Evolutionary conservation across 2,113 vertebrate genomes (phyloP), one percentile per base, ranked within the genome.

Genomic region (Rousettus leschenaultii): DNA sequence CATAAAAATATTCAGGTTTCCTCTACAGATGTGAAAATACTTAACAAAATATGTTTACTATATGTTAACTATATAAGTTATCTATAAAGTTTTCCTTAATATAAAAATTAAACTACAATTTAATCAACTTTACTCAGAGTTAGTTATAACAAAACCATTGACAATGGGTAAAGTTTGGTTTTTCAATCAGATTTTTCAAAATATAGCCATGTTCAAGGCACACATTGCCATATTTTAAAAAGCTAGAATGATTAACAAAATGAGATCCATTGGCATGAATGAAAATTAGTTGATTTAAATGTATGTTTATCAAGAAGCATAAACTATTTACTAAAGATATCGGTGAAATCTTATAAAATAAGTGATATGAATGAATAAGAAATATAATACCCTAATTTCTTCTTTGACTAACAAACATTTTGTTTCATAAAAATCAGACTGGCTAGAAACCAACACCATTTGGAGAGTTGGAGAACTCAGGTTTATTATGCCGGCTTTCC

Each of bases 261-360:
- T 77, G 33, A 94, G 12, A 30, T 53, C 15, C 53, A 75, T 2
- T 87, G 53, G n/a, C n/a, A 82, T 30, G 13, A 66, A 83, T 75
- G 30, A 87, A 91, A 80, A 53, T 19, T 24, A 85, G 28, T 24
- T 90, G n/a, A 82, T 82, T 74, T 86, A 91, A 86, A 86, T 87
- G 1, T 11, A 33, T 45, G 38, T 70, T 78, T 70, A 55, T 70
- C 75, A 96, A 75, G 68, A 83, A 88, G 24, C 33, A 91, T 40
- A 73, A 78, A 89, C 40, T 53, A 51, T 51, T 51, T 51, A 3
- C 40, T 77, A 74, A 61, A 88, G 30, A 86, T 24, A 55, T 55
- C 57, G 86, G 59, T 40, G 82, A 87, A 75, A 53, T 82, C 48
- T 95, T 73, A 43, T 63, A 65, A 7, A 61, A 22, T 59, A 59